These are phyloP conservation scores for Trichechus manatus DNA, from an alignment of 2,113 vertebrate genomes.

Conservation along the genomic window DNA sequence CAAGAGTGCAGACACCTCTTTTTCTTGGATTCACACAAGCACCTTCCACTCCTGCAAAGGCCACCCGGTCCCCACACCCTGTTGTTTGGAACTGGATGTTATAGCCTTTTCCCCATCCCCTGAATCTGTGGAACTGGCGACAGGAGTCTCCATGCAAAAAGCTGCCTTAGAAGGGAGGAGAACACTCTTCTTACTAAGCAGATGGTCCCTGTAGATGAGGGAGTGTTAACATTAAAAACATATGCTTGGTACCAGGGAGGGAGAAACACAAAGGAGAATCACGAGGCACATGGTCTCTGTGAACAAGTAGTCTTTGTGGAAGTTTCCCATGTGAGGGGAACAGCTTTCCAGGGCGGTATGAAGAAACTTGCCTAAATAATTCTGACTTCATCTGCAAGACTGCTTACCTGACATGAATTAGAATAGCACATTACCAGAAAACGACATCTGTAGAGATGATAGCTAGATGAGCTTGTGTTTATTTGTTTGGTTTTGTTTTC, in stretches of 20 bases:
- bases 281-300: conserved; percentile 77
- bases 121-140: conserved; percentile 60
- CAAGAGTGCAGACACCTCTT: neutral
- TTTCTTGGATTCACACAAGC: neutral
- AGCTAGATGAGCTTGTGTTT: conserved; percentile 83
- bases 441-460: conserved; percentile 82
- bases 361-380: conserved; percentile 75
- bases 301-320: conserved; percentile 81
- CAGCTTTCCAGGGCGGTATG: conserved; percentile 73
- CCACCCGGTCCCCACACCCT: neutral
- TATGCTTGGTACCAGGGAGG: conserved; percentile 77
- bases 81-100: neutral
- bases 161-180: conserved; percentile 65
- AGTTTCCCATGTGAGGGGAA: conserved; percentile 67
- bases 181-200: conserved; percentile 80
- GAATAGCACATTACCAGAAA: conserved; percentile 78
- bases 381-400: conserved; percentile 78
- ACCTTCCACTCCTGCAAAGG: neutral
- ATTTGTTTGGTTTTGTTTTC: conserved; percentile 83
- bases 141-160: conserved; percentile 61
- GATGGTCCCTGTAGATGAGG: conserved; percentile 83
- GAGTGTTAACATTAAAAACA: conserved; percentile 85
- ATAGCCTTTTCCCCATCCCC: conserved; percentile 10
- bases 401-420: conserved; percentile 84
- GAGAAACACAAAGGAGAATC: conserved; percentile 78